Evolutionary conservation across 1,140 invertebrate species (phyloP), one percentile per base, ranked within the genome.

Genomic region (Zaprionus davidi): DNA sequence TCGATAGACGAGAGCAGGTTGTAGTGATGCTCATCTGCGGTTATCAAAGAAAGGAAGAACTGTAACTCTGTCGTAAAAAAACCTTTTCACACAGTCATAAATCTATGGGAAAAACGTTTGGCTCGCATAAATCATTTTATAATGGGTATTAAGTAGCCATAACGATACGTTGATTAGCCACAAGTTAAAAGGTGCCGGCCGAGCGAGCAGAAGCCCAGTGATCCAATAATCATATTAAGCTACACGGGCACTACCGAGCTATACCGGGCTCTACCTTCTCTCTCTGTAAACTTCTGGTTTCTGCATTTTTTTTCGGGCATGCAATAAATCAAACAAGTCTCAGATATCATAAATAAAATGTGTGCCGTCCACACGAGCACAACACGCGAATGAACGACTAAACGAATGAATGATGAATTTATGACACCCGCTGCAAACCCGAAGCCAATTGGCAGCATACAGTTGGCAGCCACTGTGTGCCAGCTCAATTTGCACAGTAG

Each of bases 31-130:
- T 56, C 49, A 41, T 55, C 49, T 71, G 46, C 17, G 36, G n/a
- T 20, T 22, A 55, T 41, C 9, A 11, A 17, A 44, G 3, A 13
- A 9, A 9, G 46, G 6, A n/a, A 34, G 41, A 46, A 17, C 41
- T n/a, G 17, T 17, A 15, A 38, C 4, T 38, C 13, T 5, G 17
- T 7, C 26, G 12, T 38, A 57, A 82, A 87, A 87, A 75, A 78
- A 81, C 81, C 84, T 88, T 87, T 90, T 88, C 81, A 88, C 83
- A 87, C 78, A 78, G 28, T 71, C 83, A 87, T 87, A 87, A 87
- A 87, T 87, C 81, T 80, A 58, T 76, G 67, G 72, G 65, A 62
- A 84, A 72, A 49, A 46, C 41, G 46, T 81, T 53, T 60, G 20
- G 28, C 64, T 71, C 60, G 64, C 65, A 83, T 87, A 82, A 80